Evolutionary conservation across 2,888 invertebrate genomes (phyloP).

Genomic region (Altica lythri): DNA sequence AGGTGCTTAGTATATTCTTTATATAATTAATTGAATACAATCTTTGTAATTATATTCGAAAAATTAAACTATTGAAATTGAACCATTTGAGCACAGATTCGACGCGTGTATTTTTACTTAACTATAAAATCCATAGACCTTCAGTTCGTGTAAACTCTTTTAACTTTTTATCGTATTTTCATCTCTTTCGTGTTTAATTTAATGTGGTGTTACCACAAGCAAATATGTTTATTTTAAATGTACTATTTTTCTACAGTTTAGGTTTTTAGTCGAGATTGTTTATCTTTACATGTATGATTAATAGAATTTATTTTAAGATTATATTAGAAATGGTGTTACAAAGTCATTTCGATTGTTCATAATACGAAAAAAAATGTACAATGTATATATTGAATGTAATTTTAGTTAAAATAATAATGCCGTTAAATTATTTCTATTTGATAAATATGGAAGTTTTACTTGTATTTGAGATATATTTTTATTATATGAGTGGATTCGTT

Average conservation of each 20-base stretch:
- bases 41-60: conserved; percentile 24
- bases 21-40: conserved; percentile 31
- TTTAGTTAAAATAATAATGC: conserved; percentile 37
- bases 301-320: conserved; percentile 13
- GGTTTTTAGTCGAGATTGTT: conserved; percentile 35
- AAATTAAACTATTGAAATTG: not conserved
- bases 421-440: conserved; percentile 40
- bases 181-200: conserved; percentile 11
- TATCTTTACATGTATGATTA: conserved; percentile 14
- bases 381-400: conserved; percentile 40
- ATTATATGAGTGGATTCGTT: conserved; percentile 36
- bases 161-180: not conserved
- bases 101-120: too few species aligned
- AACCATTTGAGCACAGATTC: too few species aligned
- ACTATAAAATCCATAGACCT: too few species aligned
- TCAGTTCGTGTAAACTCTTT: too few species aligned
- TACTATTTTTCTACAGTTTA: conserved; percentile 36
- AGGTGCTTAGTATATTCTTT: conserved; percentile 40
- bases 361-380: conserved; percentile 39
- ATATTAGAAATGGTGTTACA: conserved; percentile 23
- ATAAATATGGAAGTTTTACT: conserved; percentile 31
- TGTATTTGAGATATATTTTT: conserved; percentile 34
- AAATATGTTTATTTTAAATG: conserved; percentile 30
- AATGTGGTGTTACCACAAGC: conserved; percentile 22
- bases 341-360: conserved; percentile 40